These are phyloP conservation scores for Pseudomyrmex cubaensis DNA, from an alignment of 1,140 invertebrate species.

Conservation along the genomic window DNA sequence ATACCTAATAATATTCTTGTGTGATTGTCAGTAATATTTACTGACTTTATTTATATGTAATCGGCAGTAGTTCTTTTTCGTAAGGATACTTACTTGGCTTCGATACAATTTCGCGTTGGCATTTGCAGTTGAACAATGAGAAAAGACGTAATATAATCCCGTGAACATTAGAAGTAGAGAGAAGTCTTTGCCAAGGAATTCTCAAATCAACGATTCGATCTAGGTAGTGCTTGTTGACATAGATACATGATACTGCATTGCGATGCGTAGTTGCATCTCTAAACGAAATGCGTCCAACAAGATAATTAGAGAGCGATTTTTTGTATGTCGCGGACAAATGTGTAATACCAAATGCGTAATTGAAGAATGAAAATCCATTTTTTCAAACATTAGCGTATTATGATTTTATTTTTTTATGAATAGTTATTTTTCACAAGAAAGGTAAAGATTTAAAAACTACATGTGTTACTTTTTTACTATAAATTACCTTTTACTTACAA, in stretches of 20 bases:
- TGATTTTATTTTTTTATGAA: neutral
- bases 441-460: too few relatives aligned
- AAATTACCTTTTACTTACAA: neutral
- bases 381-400: neutral
- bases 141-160: conserved; percentile 30
- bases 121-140: conserved; percentile 22
- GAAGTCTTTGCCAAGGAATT: conserved; percentile 48
- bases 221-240: conserved; percentile 31
- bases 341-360: neutral
- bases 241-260: conserved; percentile 34
- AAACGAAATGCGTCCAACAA: neutral
- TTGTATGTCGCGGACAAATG: neutral
- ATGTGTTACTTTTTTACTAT: neutral
- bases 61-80: too few relatives aligned
- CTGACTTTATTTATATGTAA: too few relatives aligned
- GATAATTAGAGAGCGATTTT: neutral
- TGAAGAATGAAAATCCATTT: neutral
- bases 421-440: neutral
- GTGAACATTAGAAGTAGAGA: conserved; percentile 32
- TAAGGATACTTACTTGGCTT: conserved; percentile 22
- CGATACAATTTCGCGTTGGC: conserved; percentile 30
- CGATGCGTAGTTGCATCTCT: neutral
- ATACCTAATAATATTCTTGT: too few relatives aligned
- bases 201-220: conserved; percentile 46
- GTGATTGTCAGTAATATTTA: too few relatives aligned